Evolutionary conservation across 2,888 invertebrate genomes (phyloP), one percentile per base, ranked within the genome.

Genomic region (Pollenia griseotomentosa): DNA sequence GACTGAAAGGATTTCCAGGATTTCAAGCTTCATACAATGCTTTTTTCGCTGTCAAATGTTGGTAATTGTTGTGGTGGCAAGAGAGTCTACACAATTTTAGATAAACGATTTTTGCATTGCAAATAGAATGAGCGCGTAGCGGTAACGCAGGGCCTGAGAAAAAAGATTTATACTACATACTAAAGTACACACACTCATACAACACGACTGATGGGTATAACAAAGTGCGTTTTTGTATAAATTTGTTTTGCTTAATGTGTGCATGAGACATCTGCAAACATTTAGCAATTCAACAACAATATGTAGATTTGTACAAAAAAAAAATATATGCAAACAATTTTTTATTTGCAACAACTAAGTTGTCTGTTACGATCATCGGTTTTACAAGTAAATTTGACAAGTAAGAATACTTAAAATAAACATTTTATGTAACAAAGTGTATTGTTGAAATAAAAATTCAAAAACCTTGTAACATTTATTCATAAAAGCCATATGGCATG

Each of bases 1-100:
- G 55, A 65, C 53, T 77, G 55, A 19, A 71, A 83, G 23, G 57
- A 73, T 78, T 71, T 77, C 14, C 55, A 63, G 53, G 57, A 70
- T 70, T 70, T 70, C 7, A 14, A 44, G 19, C n/a, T 23, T 19
- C n/a, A 63, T n/a, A 10, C n/a, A 14, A 33, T 75, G 61, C 61
- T 55, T 33, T 40, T 46, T n/a, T n/a, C 46, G n/a, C 53, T 70
- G 61, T 63, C 65, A 71, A 57, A 44, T 71, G 78, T n/a, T 51
- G 19, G 48, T n/a, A 77, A 70, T 44, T 61, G 16, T 33, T 19
- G 42, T 68, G 23, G 8, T 59, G 65, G 33, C 46, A 40, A 57
- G 48, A 71, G 14, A 77, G 44, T 61, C 48, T 40, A 51, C 16
- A 23, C 46, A 55, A 57, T 55, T 70, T 46, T 42, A 51, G 57